Base-by-base conservation (phyloP, 2,888 invertebrate genomes). In the Tinea pellionella region DNA sequence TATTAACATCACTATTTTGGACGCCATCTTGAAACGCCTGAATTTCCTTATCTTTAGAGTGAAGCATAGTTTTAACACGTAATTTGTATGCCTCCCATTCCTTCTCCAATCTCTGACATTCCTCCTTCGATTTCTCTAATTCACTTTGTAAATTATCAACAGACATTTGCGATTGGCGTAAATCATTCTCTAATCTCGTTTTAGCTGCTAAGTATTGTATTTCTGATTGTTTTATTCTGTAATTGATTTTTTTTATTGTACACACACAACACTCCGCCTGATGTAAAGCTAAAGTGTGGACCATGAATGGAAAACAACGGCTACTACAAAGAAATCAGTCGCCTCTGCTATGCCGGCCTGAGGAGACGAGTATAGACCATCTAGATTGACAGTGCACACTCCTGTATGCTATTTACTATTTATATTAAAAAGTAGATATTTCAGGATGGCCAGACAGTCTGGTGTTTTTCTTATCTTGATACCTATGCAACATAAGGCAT, bases 51-150 rank as follows among this genome's bases (percentile, higher is more conserved):
- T 87, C 87, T 65, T 86, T 87, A 12, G 76, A 68, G 12, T 64
- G 64, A 13, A 87, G 66, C 82, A 85, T 87, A 18, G 74, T 77
- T 59, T 87, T 87, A 1, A 87, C 87, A 61, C 87, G 70, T 32
- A 80, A 62, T 65, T 86, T 87, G 42, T 87, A 87, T 0, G 79
- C 67, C 62, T 83, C 82, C 86, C 87, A 87, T 51, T 87, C 87
- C 55, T 67, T 78, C 63, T 87, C 84, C 11, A 85, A 63, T 4
- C 79, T 68, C 19, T 65, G 68, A 62, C 82, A 83, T 64, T 87
- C 87, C 0, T 63, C 69, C 0, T 67, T 72, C 0, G 74, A 69
- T 61, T 76, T 82, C 9, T 75, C 74, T 59, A 84, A 65, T 30
- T 77, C 72, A 8, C 64, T 65, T 60, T 82, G 73, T 1, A 84